Base-by-base conservation (phyloP, 1,140 invertebrate genomes). In the Riptortus pedestris region DNA sequence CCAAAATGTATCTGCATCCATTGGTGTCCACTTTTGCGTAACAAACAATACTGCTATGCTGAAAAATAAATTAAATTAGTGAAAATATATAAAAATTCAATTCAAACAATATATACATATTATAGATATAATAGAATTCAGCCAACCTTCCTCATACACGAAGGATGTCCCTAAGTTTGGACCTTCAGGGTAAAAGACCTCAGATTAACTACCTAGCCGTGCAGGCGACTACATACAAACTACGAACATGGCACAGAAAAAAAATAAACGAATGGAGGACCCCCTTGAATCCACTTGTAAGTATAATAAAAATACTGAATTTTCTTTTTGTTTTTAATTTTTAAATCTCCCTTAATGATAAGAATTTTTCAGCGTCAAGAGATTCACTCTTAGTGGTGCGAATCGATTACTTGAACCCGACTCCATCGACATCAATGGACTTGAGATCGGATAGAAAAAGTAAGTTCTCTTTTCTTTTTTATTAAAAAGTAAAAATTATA, bases 41-140 rank as follows among this genome's bases (percentile, higher is more conserved):
- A 75, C 93, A 98, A 63, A 87, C 87, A 66, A 99, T 92, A n/a
- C 91, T 91, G 69, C 92, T 95, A 79, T 94, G 85, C 83, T 79
- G 75, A 73, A 74, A 71, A 69, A 72, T 75, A 69, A 75, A 75
- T 59, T 7, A 58, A 26, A n/a, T 29, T 33, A 66, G 47, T 45
- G 14, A 18, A n/a, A n/a, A n/a, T n/a, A n/a, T n/a, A n/a, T n/a
- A n/a, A n/a, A n/a, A n/a, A n/a, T n/a, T n/a, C n/a, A n/a, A n/a
- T n/a, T n/a, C n/a, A n/a, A n/a, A n/a, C n/a, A n/a, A n/a, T n/a
- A n/a, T n/a, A n/a, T n/a, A n/a, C n/a, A n/a, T n/a, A n/a, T n/a
- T n/a, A n/a, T n/a, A n/a, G n/a, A n/a, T n/a, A n/a, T n/a, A n/a
- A n/a, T n/a, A n/a, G n/a, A n/a, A n/a, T n/a, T n/a, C n/a, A n/a